Evolutionary conservation across 2,888 invertebrate genomes (phyloP), one percentile per base, ranked within the genome.

Genomic region (Temnothorax rugatulus): DNA sequence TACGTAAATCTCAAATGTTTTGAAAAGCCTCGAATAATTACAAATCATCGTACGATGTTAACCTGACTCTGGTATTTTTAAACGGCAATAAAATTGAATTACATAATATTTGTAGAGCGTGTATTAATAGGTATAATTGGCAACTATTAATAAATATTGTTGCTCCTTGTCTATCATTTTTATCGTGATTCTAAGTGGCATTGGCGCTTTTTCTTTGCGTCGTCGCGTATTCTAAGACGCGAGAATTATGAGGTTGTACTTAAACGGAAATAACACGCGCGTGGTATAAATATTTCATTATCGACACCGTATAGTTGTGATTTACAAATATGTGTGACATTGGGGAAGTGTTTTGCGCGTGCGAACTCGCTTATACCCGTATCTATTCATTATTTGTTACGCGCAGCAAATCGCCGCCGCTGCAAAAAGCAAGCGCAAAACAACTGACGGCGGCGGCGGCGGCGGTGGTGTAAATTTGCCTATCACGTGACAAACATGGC

Each of bases 241-340:
- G 13, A 34, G 9, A 18, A 64, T 66, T 21, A 50, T 9, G 34
- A 34, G 13, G 11, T 21, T 25, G 29, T 13, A 18, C 5, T 15
- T 59, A 21, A 59, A 9, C 38, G 74, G 74, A 47, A 81, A 59
- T 59, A 73, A 61, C 21, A 15, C 44, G 57, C 8, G n/a, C 34
- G 29, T 8, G 54, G 9, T 57, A 79, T 79, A 54, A 79, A 79
- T 79, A 69, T 69, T 79, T 79, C 34, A 77, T 68, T 41, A 79
- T 68, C 54, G 68, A n/a, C 13, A 52, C n/a, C n/a, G n/a, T 44
- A 25, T 15, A 63, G 1, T 0, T 11, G 54, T 4, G 47, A 69
- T 79, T 79, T 44, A 44, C 47, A 47, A 57, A 44, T 41, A 44
- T 47, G 21, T 59, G 59, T 47, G 71, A 71, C 54, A 57, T 57